Evolutionary conservation across 1,140 invertebrate genomes (phyloP), one percentile per base, ranked within the genome.

Genomic region (Lepidurus couesii): DNA sequence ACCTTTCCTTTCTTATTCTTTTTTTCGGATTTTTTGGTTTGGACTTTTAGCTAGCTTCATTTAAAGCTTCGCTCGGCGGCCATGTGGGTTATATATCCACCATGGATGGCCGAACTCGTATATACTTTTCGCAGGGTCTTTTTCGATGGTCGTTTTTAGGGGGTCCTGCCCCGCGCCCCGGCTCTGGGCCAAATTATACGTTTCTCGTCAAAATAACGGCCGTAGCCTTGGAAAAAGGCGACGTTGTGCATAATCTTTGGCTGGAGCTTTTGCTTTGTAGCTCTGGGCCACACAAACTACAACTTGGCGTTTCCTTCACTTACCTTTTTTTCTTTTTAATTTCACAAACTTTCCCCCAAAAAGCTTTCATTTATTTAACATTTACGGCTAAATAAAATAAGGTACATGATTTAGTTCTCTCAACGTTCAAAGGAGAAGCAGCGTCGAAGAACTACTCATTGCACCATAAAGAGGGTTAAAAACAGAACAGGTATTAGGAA

Each of bases 1-100:
- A 45, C 43, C 65, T 42, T 47, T 16, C 45, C 45, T 47, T 75
- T 79, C 78, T 74, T 75, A 43, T 79, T 34, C 74, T 75, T 75
- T 26, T 47, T 74, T 43, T 78, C 1, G 16, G 1, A 11, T 24
- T 77, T 73, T 16, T 78, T n/a, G 4, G 13, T 26, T 24, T 78
- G n/a, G 21, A 78, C 44, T 44, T 76, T 42, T 78, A 34, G 34
- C 34, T 34, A 34, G 34, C 34, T 34, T 34, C 34, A 47, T 47
- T 47, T 47, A 47, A 47, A 11, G 16, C 10, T 47, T 47, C 3
- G 1, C 16, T 6, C 16, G 45, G 45, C 45, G 45, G 6, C 53
- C 53, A 65, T 65, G 53, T 65, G 53, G 47, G 53, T 65, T 65
- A 13, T 16, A n/a, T 65, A 65, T 21, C 53, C 53, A 65, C 53